phyloP scores from a whole-genome alignment of 2,888 invertebrate species.

The Mycogona germanica region DNA sequence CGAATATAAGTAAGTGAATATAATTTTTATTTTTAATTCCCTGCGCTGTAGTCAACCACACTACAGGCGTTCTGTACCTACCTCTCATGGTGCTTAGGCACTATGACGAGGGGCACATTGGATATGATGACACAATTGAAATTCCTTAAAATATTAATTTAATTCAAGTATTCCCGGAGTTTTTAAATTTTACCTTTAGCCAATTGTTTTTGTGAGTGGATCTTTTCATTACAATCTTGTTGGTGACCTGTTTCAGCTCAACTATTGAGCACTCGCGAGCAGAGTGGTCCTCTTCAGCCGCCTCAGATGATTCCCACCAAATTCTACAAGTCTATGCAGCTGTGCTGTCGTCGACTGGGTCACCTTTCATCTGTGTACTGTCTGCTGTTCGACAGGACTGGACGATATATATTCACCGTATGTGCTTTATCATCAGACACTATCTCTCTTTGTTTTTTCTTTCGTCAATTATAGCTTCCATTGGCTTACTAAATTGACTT shows the following conservation, averaged over 20 bases:
- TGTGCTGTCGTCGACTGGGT: slow-evolving; percentile 72
- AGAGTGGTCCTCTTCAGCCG: slow-evolving; percentile 49
- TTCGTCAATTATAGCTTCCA: background rate
- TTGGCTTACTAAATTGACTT: background rate
- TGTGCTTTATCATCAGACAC: slow-evolving; percentile 26
- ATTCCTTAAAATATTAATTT: background rate
- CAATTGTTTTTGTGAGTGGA: background rate
- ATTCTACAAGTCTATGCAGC: slow-evolving; percentile 52
- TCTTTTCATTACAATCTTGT: slow-evolving; percentile 18
- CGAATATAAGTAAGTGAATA: slow-evolving; percentile 15
- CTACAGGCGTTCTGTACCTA: too few relatives aligned
- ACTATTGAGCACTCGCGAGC: slow-evolving; percentile 48
- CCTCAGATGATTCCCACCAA: slow-evolving; percentile 46
- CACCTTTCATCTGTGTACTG: slow-evolving; percentile 98
- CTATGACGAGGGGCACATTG: too few relatives aligned
- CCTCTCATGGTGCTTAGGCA: too few relatives aligned
- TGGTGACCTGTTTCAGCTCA: too few relatives aligned
- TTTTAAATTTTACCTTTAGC: background rate
- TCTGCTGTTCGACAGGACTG: slow-evolving; percentile 83
- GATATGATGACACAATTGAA: too few relatives aligned
- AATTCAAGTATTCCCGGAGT: background rate
- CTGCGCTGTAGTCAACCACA: too few relatives aligned
- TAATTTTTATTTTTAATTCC: background rate
- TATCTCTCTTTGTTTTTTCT: background rate
- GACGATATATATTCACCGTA: slow-evolving; percentile 80